Conservation (phyloP, 2,888 invertebrate genomes). For the Caenorhabditis imperialis region DNA sequence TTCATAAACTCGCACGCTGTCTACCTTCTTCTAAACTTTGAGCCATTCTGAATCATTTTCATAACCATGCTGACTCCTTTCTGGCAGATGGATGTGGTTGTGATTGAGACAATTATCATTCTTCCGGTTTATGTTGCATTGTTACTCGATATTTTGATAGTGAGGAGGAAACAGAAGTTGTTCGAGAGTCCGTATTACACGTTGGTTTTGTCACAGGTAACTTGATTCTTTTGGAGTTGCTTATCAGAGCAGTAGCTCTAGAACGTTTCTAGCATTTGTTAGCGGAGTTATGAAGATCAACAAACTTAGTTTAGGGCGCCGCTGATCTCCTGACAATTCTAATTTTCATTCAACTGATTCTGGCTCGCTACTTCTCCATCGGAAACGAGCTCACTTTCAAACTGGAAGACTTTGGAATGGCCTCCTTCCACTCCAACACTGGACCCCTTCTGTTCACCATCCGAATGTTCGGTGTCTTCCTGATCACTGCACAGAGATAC, state of each 20-base stretch:
- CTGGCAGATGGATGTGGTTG: conserved; percentile 32
- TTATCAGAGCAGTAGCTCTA: too few species aligned
- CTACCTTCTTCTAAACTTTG: neutral
- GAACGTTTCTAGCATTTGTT: too few species aligned
- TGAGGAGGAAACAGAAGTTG: conserved; percentile 10
- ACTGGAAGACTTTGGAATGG: neutral
- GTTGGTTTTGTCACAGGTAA: conserved; percentile 36
- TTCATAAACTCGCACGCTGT: neutral
- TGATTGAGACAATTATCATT: conserved; percentile 20
- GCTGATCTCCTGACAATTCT: conserved; percentile 1
- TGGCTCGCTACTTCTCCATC: neutral
- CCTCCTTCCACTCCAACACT: neutral
- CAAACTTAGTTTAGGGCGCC: conserved; percentile 1
- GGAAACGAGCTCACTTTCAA: neutral
- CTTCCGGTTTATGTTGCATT: conserved; percentile 28
- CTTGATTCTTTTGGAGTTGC: too few species aligned
- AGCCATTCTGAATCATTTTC: neutral
- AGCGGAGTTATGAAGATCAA: too few species aligned
- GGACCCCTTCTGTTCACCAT: conserved; percentile 4
- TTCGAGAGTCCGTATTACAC: conserved; percentile 34
- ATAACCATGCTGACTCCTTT: conserved; percentile 18
- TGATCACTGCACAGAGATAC: neutral
- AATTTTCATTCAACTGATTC: neutral
- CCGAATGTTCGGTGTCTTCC: conserved; percentile 1
- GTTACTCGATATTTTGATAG: conserved; percentile 15